Conservation (phyloP, 2,113 vertebrate genomes). For the Caracal caracal region DNA sequence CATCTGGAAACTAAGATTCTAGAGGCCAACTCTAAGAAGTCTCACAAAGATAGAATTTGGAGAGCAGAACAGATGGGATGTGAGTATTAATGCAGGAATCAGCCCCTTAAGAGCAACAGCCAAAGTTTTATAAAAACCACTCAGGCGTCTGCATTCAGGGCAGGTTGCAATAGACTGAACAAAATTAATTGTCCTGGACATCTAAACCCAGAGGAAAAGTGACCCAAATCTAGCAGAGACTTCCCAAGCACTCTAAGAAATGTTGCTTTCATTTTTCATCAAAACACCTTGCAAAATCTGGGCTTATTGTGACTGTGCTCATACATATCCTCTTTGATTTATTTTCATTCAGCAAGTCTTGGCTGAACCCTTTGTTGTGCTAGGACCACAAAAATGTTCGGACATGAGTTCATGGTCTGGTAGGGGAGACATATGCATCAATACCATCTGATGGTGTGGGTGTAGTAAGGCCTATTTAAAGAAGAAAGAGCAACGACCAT, state of each 20-base stretch:
- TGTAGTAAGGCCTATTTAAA: not conserved
- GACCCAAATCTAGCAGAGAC: not conserved
- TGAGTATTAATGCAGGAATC: not conserved
- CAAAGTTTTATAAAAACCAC: not conserved
- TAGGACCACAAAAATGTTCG: not conserved
- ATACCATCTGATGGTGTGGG: not conserved
- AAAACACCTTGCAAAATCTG: not conserved
- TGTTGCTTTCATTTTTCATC: not conserved
- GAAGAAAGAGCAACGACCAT: not conserved
- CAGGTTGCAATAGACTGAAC: not conserved
- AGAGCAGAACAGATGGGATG: not conserved
- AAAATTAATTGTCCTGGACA: not conserved
- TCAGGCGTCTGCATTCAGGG: not conserved
- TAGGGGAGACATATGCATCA: not conserved
- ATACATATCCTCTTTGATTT: not conserved
- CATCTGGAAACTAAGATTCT: constrained; percentile 10
- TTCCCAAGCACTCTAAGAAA: not conserved
- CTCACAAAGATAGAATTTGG: not conserved
- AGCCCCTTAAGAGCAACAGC: not conserved
- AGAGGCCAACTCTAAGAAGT: not conserved
- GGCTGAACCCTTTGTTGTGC: too few species aligned
- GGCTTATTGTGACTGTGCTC: not conserved
- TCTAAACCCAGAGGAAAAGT: not conserved
- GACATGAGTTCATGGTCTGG: not conserved
- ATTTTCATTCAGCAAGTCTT: not conserved